Conservation (phyloP, 2,888 invertebrate species). For the Marasmarcha lunaedactyla region DNA sequence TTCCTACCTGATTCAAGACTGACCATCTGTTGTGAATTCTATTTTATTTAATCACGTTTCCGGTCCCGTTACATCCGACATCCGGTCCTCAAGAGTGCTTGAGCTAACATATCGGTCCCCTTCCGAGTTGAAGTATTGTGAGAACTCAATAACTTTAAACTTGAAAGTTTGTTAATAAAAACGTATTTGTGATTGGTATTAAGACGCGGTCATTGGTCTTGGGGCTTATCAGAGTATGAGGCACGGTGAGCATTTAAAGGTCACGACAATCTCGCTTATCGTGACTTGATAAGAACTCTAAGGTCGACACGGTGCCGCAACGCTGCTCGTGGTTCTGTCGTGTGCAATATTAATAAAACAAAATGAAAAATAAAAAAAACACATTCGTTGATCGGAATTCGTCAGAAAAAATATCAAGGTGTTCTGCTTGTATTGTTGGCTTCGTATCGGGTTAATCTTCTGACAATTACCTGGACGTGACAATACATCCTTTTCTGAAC, state of each 20-base stretch:
- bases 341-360: too few species aligned
- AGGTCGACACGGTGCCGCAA: slow-evolving; percentile 54
- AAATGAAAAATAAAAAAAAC: slow-evolving; percentile 17
- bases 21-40: slow-evolving; percentile 43
- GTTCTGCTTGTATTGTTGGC: slow-evolving; percentile 44
- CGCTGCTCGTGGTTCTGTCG: slow-evolving; percentile 15
- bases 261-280: slow-evolving; percentile 21
- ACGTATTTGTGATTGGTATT: not conserved
- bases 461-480: slow-evolving; percentile 48
- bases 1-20: not conserved
- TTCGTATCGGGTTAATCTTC: slow-evolving; percentile 63
- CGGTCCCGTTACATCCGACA: slow-evolving; percentile 43
- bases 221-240: slow-evolving; percentile 31
- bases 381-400: slow-evolving; percentile 17
- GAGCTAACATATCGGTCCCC: slow-evolving; percentile 25
- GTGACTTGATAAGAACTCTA: slow-evolving; percentile 39
- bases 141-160: not conserved
- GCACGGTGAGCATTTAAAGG: slow-evolving; percentile 41
- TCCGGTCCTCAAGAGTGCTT: slow-evolving; percentile 52
- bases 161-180: not conserved
- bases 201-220: slow-evolving; percentile 57
- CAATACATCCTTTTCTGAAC: slow-evolving; percentile 42
- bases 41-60: slow-evolving; percentile 44
- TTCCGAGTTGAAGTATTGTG: not conserved
- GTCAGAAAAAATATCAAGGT: slow-evolving; percentile 49